Conservation (phyloP, 1,140 invertebrate genomes). For the Camponotus vicinus region DNA sequence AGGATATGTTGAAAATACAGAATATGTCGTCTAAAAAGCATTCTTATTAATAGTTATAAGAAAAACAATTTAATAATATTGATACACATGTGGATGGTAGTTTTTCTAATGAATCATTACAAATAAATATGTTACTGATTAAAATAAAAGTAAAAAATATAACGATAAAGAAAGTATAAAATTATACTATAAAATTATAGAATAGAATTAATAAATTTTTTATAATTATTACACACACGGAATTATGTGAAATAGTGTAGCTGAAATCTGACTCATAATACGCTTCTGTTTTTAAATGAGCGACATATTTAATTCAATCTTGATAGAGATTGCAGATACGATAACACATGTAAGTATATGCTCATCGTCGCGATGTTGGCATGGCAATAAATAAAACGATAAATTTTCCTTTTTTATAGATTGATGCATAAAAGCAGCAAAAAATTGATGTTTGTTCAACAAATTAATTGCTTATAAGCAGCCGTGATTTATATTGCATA, state of each 20-base stretch:
- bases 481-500: not conserved
- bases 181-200: not conserved
- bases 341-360: not conserved
- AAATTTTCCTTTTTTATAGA: constrained; percentile 1
- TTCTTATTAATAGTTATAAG: not conserved
- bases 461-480: constrained; percentile 17
- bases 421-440: not conserved
- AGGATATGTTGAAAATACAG: constrained; percentile 7
- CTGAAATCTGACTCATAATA: not conserved
- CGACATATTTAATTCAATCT: constrained; percentile 36
- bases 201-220: constrained; percentile 17
- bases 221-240: not conserved
- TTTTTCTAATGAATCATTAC: not conserved
- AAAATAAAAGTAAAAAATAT: not conserved
- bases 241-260: not conserved
- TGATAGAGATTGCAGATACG: constrained; percentile 24
- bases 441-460: not conserved
- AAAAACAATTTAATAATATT: not conserved
- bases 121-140: not conserved
- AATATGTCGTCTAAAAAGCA: not conserved
- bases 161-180: not conserved
- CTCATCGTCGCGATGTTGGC: not conserved
- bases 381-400: not conserved
- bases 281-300: constrained; percentile 5
- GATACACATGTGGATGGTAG: not conserved